Base-by-base conservation (phyloP, 2,888 invertebrate genomes). In the Hirudinaria manillensis region DNA sequence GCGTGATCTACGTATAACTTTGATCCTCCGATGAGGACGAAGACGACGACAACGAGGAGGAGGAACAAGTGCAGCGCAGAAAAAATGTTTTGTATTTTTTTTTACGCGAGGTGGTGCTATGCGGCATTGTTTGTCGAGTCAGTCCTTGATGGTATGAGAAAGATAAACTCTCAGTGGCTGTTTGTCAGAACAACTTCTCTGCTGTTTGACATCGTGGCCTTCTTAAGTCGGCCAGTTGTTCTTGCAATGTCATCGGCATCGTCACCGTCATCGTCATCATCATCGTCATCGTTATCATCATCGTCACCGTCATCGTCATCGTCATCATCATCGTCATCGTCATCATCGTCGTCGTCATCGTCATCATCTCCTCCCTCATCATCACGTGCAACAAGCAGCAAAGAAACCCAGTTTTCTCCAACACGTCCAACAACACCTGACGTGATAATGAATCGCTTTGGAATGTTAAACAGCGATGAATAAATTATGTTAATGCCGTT, bases 221-320 rank as follows among this genome's bases (percentile, higher is more conserved):
- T 53, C 53, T 13, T 53, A 13, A 21, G 13, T 53, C 21, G 53
- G 13, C 13, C 53, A 53, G 53, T 53, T 21, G 56, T 56, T 27
- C 56, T 16, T 4, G 3, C 27, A 56, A 7, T 56, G n/a, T 71
- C 71, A 53, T 53, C 71, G 29, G 24, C 53, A 71, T 71, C 71
- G 45, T 71, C 71, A 71, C 51, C 71, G 53, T 53, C 71, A 71
- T 71, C 71, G 6, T 2, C 61, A 61, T 16, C 61, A n/a, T 1
- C 61, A 61, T 16, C 29, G 10, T 13, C 61, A 61, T 10, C 61
- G 10, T 10, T n/a, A n/a, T 10, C 61, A n/a, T 61, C 61, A n/a
- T 61, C 29, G 10, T 27, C 61, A n/a, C n/a, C 61, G 10, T 61
- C 61, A n/a, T 61, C 29, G 10, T 61, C 7, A n/a, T 10, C 61